phyloP scores from a whole-genome alignment of 2,888 invertebrate genomes.

The Eristalis arbustorum region DNA sequence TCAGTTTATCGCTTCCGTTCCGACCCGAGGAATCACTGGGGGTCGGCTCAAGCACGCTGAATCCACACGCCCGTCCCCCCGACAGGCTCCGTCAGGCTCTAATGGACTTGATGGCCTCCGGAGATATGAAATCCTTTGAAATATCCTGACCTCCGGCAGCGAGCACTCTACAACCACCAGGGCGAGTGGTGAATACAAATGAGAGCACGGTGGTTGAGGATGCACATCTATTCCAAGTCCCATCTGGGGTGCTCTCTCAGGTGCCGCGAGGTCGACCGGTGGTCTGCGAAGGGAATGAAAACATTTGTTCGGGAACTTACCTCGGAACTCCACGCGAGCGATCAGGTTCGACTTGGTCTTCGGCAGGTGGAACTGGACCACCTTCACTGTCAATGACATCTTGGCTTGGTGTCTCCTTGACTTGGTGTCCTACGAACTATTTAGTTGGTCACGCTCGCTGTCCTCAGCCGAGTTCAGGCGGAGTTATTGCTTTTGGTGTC shows the following conservation, averaged over 20 bases:
- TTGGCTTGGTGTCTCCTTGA: constrained; percentile 56
- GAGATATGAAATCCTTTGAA: not conserved
- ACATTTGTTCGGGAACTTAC: constrained; percentile 81
- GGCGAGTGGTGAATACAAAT: not conserved
- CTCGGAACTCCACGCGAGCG: constrained; percentile 87
- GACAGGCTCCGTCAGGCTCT: not conserved
- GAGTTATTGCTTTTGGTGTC: constrained; percentile 40
- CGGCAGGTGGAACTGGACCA: constrained; percentile 86
- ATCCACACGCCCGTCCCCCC: not conserved
- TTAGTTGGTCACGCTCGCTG: constrained; percentile 3
- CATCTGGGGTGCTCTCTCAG: not conserved
- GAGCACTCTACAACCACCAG: not conserved
- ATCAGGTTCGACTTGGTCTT: constrained; percentile 86
- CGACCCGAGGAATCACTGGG: too few relatives aligned
- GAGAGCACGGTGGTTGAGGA: not conserved
- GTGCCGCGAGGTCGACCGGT: too few relatives aligned
- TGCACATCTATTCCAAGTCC: not conserved
- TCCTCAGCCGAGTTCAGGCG: not conserved
- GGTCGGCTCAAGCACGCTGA: not conserved
- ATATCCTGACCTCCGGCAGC: not conserved
- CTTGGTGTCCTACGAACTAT: constrained; percentile 25
- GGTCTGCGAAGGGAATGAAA: too few relatives aligned
- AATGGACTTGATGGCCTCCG: not conserved
- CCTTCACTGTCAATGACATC: constrained; percentile 86
- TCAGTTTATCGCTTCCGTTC: not conserved